These are phyloP conservation scores for Vipera latastei DNA, from an alignment of 2,797 vertebrate genomes.

Conservation along the genomic window DNA sequence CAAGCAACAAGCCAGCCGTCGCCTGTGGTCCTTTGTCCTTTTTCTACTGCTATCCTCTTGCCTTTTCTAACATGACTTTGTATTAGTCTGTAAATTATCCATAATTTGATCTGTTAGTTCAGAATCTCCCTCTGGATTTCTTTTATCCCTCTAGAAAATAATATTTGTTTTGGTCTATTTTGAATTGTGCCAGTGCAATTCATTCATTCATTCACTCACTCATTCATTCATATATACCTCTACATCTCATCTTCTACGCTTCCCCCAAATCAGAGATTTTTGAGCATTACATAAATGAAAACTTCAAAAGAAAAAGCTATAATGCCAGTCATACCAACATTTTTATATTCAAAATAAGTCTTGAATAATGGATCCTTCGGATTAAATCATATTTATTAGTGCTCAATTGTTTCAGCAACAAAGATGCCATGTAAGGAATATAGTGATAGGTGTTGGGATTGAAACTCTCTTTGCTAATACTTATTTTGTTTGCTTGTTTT, in stretches of 20 bases:
- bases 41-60: neutral
- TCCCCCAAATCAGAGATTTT: neutral
- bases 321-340: neutral
- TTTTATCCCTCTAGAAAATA: neutral
- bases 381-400: neutral
- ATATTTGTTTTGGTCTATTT: neutral
- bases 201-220: neutral
- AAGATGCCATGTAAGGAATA: neutral
- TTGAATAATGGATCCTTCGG: slow-evolving; percentile 27
- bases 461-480: neutral
- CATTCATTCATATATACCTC: neutral
- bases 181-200: neutral
- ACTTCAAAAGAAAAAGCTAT: neutral
- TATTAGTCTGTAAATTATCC: neutral
- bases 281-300: neutral
- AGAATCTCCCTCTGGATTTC: neutral
- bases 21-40: neutral
- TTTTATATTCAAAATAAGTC: slow-evolving; percentile 24
- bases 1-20: neutral
- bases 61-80: neutral
- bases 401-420: slow-evolving; percentile 28
- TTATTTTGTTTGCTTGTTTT: neutral
- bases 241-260: neutral
- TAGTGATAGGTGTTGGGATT: neutral
- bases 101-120: neutral